Evolutionary conservation across 1,140 invertebrate genomes (phyloP), one percentile per base, ranked within the genome.

Genomic region (Drosophila nebulosa): DNA sequence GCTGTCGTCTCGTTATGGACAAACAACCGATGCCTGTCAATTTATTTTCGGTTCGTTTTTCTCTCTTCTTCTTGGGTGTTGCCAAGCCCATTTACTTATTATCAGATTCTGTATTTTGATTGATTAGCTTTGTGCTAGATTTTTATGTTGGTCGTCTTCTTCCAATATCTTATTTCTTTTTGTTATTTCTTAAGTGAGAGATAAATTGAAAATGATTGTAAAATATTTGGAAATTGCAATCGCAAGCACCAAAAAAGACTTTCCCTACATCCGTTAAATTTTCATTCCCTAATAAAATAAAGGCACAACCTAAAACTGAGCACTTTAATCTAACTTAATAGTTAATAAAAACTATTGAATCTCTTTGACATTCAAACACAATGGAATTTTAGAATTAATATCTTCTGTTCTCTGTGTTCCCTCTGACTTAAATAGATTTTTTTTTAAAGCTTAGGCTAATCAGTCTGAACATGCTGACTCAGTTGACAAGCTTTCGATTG

Each of bases 21-120:
- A 46, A 46, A n/a, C 39, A 46, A 46, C 7, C 39, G 39, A 46
- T 46, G 39, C 39, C 39, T 46, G 39, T 46, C 39, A 55, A 62
- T 55, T 42, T 51, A 66, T 72, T 67, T 58, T 46, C 39, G 16
- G 2, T 21, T 21, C 7, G 6, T 9, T 42, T 42, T 16, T 42
- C 16, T 53, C 53, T 66, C 61, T 56, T 56, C 26, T 14, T 62
- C 32, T 56, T 32, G n/a, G 22, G 12, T 52, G 56, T 52, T 36
- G 30, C 9, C 26, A 16, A 35, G 42, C 27, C 27, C 51, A 55
- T 55, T 22, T 65, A 35, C 27, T 66, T 73, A 73, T 71, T 74
- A 66, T 36, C 32, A 60, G 52, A 55, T 30, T 27, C 62, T 26
- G 56, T 60, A 63, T 75, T 72, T 72, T 75, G 73, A 75, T 75